Evolutionary conservation across 2,888 invertebrate genomes (phyloP).

Genomic region (Blomia tropicalis): DNA sequence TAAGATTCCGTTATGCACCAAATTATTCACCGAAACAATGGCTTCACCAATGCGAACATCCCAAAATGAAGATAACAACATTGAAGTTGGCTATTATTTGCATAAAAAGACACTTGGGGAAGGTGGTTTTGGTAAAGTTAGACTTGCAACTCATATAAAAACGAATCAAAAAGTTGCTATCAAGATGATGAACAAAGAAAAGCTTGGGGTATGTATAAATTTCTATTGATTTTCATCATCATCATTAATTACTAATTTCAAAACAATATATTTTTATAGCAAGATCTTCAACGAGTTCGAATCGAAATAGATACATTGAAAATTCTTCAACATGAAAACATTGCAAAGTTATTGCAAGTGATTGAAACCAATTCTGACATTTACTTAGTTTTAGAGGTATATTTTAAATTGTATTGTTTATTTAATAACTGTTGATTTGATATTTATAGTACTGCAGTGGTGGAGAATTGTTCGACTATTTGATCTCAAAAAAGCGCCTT

Average conservation of each 20-base stretch:
- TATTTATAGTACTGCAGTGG: constrained; percentile 49
- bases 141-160: constrained; percentile 55
- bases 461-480: constrained; percentile 68
- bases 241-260: neutral
- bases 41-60: neutral
- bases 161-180: constrained; percentile 65
- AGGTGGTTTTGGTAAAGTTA: constrained; percentile 60
- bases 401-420: neutral
- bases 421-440: constrained; percentile 14
- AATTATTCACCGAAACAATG: neutral
- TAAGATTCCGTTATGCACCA: neutral
- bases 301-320: constrained; percentile 58
- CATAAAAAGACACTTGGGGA: constrained; percentile 26
- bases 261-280: too few species aligned
- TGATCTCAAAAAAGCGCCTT: constrained; percentile 55
- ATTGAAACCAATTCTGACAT: constrained; percentile 57
- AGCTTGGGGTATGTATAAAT: constrained; percentile 45
- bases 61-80: constrained; percentile 22
- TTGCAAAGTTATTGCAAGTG: constrained; percentile 60
- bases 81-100: constrained; percentile 25
- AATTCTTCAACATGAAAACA: constrained; percentile 51
- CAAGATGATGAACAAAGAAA: constrained; percentile 61
- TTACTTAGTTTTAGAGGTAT: constrained; percentile 56
- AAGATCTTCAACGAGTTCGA: constrained; percentile 51
- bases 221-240: constrained; percentile 24